Conservation (phyloP, 2,113 vertebrate genomes). For the Oriolus oriolus region DNA sequence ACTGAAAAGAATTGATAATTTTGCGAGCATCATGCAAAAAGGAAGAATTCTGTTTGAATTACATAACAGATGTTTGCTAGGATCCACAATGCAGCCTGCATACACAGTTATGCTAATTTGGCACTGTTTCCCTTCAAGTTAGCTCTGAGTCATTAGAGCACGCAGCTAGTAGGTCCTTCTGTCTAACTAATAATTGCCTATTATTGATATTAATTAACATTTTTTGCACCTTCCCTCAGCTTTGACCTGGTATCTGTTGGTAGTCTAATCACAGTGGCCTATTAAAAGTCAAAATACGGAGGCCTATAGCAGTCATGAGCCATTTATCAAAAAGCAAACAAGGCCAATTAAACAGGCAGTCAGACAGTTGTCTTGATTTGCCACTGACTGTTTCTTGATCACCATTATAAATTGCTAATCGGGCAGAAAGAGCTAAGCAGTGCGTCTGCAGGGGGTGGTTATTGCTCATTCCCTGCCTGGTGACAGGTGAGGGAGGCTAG, state of each 20-base stretch:
- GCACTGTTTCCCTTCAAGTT: slow-evolving; percentile 91
- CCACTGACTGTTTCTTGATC: slow-evolving; percentile 98
- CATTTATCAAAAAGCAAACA: slow-evolving; percentile 99
- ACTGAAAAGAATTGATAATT: slow-evolving; percentile 92
- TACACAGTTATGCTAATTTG: slow-evolving; percentile 98
- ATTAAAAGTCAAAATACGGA: slow-evolving; percentile 91
- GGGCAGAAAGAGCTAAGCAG: slow-evolving; percentile 89
- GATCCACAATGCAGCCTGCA: slow-evolving; percentile 87
- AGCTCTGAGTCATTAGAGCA: slow-evolving; percentile 96
- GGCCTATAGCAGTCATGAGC: slow-evolving; percentile 84
- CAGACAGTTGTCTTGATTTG: slow-evolving; percentile 99
- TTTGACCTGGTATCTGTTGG: slow-evolving; percentile 97
- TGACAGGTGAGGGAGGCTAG: slow-evolving; percentile 90
- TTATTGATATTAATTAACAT: slow-evolving; percentile 99
- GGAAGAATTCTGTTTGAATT: slow-evolving; percentile 97
- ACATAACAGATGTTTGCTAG: slow-evolving; percentile 99
- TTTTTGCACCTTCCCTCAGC: slow-evolving; percentile 92
- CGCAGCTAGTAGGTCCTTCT: slow-evolving; percentile 96
- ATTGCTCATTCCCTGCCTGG: slow-evolving; percentile 86
- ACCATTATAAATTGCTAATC: slow-evolving; percentile 99
- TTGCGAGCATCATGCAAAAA: slow-evolving; percentile 87
- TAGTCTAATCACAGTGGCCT: slow-evolving; percentile 95
- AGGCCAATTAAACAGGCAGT: slow-evolving; percentile 97
- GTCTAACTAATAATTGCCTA: slow-evolving; percentile 99
- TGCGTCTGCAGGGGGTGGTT: slow-evolving; percentile 80